Base-by-base conservation (phyloP, 2,797 vertebrate species). In the Catamblyrhynchus diadema region DNA sequence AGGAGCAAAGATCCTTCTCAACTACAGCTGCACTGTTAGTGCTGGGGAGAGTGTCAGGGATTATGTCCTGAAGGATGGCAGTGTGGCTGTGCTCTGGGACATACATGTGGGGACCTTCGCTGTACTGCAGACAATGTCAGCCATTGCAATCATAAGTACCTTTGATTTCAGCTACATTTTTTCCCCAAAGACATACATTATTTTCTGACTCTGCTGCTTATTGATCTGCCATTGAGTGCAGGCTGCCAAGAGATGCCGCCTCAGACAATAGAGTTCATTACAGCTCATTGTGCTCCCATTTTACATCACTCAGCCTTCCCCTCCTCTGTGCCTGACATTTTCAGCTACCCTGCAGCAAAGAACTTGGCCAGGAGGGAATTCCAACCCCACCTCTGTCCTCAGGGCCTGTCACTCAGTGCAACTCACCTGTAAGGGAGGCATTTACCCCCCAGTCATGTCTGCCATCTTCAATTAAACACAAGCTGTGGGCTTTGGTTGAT, bases 161-260 rank as follows among this genome's bases (percentile, higher is more conserved):
- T 90, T 79, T 75, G 66, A 86, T 61, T 91, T n/a, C 51, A 91
- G 47, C 20, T 79, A 28, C 44, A 9, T 16, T 91, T 78, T 70
- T 14, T 7, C 25, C 17, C 7, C 32, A 41, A 84, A 78, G 20
- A 67, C 10, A 21, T 16, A 45, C 30, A 27, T 75, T 65, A 45
- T 84, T 84, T 88, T 88, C 70, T 88, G 41, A 41, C 47, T 86
- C 28, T 67, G 64, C 65, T 53, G 39, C 62, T 65, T 88, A 81
- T 75, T 86, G 73, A 88, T 93, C 50, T 80, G 27, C 19, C 19
- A 33, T 33, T 54, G 15, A 61, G 35, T 45, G 44, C 66, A 75
- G 70, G 37, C 50, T 91, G 65, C 62, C 59, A 93, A 53, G 66
- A 86, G 35, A 69, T 74, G 32, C 41, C 56, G 32, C 41, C 56